phyloP scores from a whole-genome alignment of 2,113 vertebrate genomes.

The Cottus gobio region DNA sequence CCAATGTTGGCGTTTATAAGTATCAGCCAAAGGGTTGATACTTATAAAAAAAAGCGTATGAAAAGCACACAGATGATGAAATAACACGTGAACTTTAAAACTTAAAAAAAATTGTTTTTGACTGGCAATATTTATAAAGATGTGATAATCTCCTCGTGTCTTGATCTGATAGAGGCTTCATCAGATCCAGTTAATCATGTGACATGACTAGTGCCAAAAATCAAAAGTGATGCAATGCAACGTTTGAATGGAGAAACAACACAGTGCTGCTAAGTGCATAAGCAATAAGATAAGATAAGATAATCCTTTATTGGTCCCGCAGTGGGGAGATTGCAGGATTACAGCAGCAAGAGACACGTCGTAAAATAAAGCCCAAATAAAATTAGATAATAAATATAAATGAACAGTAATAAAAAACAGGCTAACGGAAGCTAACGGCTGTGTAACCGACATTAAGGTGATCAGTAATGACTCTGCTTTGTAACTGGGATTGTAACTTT shows the following conservation, averaged over 20 bases:
- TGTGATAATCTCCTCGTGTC: not conserved
- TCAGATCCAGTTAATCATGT: not conserved
- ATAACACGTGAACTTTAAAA: not conserved
- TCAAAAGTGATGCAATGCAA: not conserved
- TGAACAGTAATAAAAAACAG: no score
- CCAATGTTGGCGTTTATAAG: not conserved
- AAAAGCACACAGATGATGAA: not conserved
- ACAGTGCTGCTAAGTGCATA: no score
- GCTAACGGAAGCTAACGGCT: not conserved
- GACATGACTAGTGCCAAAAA: not conserved
- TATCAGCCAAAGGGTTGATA: not conserved
- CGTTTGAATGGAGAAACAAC: not conserved
- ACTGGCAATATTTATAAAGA: not conserved
- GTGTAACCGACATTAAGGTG: not conserved
- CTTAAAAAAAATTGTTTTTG: not conserved
- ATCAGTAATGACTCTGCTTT: not conserved
- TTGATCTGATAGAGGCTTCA: conserved; percentile 4
- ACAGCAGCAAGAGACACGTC: no score
- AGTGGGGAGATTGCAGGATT: no score
- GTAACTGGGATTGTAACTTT: not conserved
- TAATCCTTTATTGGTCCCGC: no score
- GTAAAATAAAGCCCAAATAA: no score
- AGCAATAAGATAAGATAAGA: no score
- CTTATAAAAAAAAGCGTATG: no score
- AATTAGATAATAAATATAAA: no score